A percentile compares a stretch with the other conserved stretches of the same genome.
Conservation (phyloP, 1,140 invertebrate genomes). For the Drosophila virilis region DNA sequence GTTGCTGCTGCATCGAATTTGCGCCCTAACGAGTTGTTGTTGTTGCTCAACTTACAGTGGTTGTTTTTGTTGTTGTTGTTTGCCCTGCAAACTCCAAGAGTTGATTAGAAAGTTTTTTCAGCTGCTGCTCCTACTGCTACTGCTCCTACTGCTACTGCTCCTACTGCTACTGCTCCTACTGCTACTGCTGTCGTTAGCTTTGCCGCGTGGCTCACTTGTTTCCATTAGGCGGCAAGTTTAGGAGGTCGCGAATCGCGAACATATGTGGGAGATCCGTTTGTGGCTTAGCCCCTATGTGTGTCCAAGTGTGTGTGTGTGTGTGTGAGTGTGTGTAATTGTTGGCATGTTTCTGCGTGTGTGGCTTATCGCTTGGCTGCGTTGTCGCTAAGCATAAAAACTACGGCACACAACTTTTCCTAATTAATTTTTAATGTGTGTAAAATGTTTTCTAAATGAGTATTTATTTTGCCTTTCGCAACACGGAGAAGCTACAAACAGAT, state of each 20-base stretch:
- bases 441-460: constrained; percentile 70
- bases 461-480: constrained; percentile 36
- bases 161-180: constrained; percentile 11
- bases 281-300: constrained; percentile 6
- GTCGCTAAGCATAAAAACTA: constrained; percentile 77
- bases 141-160: constrained; percentile 23
- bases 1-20: constrained; percentile 62
- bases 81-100: constrained; percentile 61
- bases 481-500: constrained; percentile 43
- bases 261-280: constrained; percentile 44
- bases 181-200: constrained; percentile 37
- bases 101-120: constrained; percentile 76
- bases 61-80: constrained; percentile 29
- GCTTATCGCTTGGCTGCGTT: constrained; percentile 68
- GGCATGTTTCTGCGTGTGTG: background rate
- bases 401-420: constrained; percentile 72
- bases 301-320: background rate
- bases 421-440: constrained; percentile 80
- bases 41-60: constrained; percentile 2
- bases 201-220: constrained; percentile 38
- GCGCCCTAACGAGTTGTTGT: constrained; percentile 43
- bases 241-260: constrained; percentile 43
- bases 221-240: constrained; percentile 43
- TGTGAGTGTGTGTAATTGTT: constrained; percentile 15
- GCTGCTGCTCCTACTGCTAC: constrained; percentile 44